Evolutionary conservation across 2,888 invertebrate species (phyloP).

Genomic region (Oxyscelio sp.): DNA sequence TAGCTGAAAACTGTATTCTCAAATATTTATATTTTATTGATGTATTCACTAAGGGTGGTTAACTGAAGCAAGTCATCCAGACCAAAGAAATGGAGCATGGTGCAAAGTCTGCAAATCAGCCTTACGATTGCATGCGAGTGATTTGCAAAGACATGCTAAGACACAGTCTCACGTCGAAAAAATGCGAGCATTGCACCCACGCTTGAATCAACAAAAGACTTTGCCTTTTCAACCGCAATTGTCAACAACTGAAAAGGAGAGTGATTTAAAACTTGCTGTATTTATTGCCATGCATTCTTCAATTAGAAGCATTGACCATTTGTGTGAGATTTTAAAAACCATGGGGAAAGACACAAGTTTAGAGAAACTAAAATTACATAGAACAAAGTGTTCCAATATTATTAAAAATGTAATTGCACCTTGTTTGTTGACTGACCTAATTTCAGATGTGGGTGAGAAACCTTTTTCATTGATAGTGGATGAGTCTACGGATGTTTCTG

Average conservation of each 20-base stretch:
- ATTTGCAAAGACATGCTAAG: slow-evolving; percentile 8
- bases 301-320: slow-evolving; percentile 50
- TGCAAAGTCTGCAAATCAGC: slow-evolving; percentile 21
- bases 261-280: not conserved
- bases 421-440: slow-evolving; percentile 44
- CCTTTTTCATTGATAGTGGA: slow-evolving; percentile 68
- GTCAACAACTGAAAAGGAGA: not conserved
- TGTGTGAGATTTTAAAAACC: slow-evolving; percentile 44
- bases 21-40: no score
- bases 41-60: no score
- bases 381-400: no score
- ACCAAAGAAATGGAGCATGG: slow-evolving; percentile 20
- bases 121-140: not conserved
- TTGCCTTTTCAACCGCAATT: not conserved
- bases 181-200: not conserved
- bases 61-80: not conserved
- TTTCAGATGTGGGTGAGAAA: slow-evolving; percentile 38
- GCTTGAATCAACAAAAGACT: not conserved
- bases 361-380: slow-evolving; percentile 42
- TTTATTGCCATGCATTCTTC: not conserved
- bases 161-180: not conserved
- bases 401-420: no score
- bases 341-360: slow-evolving; percentile 20
- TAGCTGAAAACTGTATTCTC: no score
- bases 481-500: slow-evolving; percentile 69